Conservation (phyloP, 2,113 vertebrate species). For the Mobula birostris region DNA sequence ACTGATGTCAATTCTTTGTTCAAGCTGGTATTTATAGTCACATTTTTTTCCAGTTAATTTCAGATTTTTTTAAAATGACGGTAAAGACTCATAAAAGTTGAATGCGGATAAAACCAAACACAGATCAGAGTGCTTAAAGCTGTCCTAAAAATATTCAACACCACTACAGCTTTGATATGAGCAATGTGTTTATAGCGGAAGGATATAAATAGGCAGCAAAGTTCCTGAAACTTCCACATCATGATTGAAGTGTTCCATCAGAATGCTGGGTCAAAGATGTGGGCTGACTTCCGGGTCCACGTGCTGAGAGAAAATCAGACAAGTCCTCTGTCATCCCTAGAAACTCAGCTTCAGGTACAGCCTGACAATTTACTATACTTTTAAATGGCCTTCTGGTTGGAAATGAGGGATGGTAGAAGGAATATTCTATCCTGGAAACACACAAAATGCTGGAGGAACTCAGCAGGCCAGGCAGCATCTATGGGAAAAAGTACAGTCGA, state of each 20-base stretch:
- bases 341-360: background rate
- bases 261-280: slow-evolving; percentile 24
- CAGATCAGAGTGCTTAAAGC: slow-evolving; percentile 17
- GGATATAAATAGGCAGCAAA: background rate
- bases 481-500: too few species aligned
- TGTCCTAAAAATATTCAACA: slow-evolving; percentile 6
- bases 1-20: slow-evolving; percentile 31
- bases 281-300: background rate
- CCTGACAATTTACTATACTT: background rate
- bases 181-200: slow-evolving; percentile 9
- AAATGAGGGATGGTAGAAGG: background rate
- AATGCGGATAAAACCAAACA: slow-evolving; percentile 19
- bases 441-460: too few species aligned
- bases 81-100: slow-evolving; percentile 31
- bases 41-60: slow-evolving; percentile 31
- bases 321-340: background rate
- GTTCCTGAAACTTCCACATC: background rate
- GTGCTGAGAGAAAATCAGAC: background rate
- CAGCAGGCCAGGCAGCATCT: too few species aligned
- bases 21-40: slow-evolving; percentile 30
- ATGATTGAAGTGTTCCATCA: slow-evolving; percentile 16
- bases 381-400: background rate
- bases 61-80: slow-evolving; percentile 29
- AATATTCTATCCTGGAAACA: background rate
- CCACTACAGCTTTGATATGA: slow-evolving; percentile 14